Base-by-base conservation (phyloP, 1,140 invertebrate genomes). In the Lamellibrachia luymesi region DNA sequence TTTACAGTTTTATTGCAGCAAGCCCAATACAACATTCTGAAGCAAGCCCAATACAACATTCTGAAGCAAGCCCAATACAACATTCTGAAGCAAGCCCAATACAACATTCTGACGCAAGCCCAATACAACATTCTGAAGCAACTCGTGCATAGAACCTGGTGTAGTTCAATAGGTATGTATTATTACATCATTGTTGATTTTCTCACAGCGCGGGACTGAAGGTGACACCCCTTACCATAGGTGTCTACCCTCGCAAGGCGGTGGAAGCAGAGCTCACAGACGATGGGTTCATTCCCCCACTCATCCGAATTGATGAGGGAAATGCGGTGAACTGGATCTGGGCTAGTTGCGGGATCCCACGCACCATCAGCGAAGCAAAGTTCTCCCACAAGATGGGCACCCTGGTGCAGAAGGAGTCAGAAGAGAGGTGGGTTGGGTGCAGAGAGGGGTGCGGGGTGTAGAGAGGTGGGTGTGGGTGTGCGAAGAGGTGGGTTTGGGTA, bases 251-350 rank as follows among this genome's bases (percentile, higher is more conserved):
- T 8, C 93, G 95, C 50, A 94, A 94, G 51, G 95, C 95, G 51
- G 51, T 95, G n/a, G 92, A 93, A 64, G 95, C 95, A 7, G 94
- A 95, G 8, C 94, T 96, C 2, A 95, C 94, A 50, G 96, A 96
- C 93, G 94, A 95, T 8, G 96, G 96, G 5, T 96, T 96, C 94
- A 92, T 93, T 17, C 95, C 96, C 38, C 92, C 94, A 4, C 94
- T 95, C 8, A 95, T 96, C 50, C 94, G 95, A 90, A 94, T 96
- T 38, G 95, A 96, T 93, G 95, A 96, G 94, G 96, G 96, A 64
- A 95, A 95, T 51, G 92, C 94, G 50, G 93, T 96, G 10, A 95
- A 94, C 51, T 96, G 96, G 96, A 93, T 94, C 10, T 96, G 96
- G 96, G 95, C 95, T 89, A 93, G 94, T 51, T 95, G 95, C 93